Evolutionary conservation across 1,140 invertebrate species (phyloP).

Genomic region (Drosophila ogumai): DNA sequence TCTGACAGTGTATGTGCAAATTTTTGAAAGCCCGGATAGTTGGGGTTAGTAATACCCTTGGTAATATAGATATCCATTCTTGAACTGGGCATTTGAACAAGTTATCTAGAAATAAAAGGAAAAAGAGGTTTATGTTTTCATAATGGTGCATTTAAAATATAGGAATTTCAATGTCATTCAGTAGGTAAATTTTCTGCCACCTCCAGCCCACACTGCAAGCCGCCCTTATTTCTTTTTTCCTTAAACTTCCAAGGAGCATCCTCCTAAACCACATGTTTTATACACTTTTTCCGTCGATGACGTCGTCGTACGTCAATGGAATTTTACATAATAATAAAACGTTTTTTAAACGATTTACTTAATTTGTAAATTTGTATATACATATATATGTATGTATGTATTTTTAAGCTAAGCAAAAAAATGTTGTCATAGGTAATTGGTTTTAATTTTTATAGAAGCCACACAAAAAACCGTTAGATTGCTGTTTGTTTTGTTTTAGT

Average conservation of each 20-base stretch:
- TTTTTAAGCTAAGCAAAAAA: neutral
- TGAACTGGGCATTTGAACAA: conserved; percentile 32
- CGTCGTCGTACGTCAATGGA: neutral
- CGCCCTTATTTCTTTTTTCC: neutral
- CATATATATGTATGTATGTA: neutral
- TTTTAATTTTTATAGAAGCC: neutral
- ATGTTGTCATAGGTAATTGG: conserved; percentile 20
- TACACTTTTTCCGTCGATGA: neutral
- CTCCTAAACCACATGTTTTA: neutral
- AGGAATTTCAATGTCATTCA: conserved; percentile 4
- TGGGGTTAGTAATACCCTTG: conserved; percentile 91
- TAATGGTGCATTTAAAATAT: neutral
- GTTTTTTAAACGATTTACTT: neutral
- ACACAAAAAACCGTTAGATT: neutral
- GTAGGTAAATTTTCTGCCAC: neutral
- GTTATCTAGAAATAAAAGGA: neutral
- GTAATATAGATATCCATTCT: conserved; percentile 67
- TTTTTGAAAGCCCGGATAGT: conserved; percentile 90
- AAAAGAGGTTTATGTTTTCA: neutral
- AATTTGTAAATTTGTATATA: neutral
- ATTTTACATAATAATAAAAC: neutral
- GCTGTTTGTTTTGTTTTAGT: too few species aligned
- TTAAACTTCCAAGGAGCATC: neutral
- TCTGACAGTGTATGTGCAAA: conserved; percentile 84
- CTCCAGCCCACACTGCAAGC: too few species aligned